A percentile compares a stretch with the other conserved stretches of the same genome.
These are phyloP conservation scores for Heteropelma amictum DNA, from an alignment of 2,888 invertebrate genomes.

Conservation along the genomic window DNA sequence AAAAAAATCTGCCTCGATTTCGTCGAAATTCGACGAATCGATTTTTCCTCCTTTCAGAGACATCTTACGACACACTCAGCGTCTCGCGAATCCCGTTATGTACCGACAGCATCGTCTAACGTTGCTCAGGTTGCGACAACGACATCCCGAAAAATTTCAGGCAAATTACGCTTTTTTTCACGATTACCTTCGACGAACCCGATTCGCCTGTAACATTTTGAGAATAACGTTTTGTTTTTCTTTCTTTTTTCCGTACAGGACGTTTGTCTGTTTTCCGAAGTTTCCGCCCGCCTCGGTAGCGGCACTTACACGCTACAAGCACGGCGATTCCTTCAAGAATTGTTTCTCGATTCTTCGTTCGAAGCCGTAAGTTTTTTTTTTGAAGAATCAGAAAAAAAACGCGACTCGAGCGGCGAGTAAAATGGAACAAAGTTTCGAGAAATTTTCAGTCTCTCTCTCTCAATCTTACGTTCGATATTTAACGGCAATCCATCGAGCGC, in stretches of 20 bases:
- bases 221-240: too few relatives aligned
- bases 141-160: constrained; percentile 84
- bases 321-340: constrained; percentile 93
- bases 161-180: constrained; percentile 57
- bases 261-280: constrained; percentile 95
- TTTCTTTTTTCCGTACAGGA: constrained; percentile 80
- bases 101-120: constrained; percentile 90
- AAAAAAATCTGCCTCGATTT: background rate
- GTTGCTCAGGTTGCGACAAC: constrained; percentile 87
- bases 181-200: background rate
- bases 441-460: too few relatives aligned
- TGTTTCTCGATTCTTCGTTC: constrained; percentile 92
- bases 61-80: constrained; percentile 85
- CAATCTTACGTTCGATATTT: too few relatives aligned
- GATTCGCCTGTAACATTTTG: too few relatives aligned
- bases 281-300: constrained; percentile 87
- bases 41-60: constrained; percentile 69
- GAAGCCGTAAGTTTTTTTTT: constrained; percentile 78
- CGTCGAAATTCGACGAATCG: too few relatives aligned
- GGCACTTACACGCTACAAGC: constrained; percentile 91
- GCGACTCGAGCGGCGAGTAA: too few relatives aligned
- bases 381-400: background rate
- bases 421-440: too few relatives aligned
- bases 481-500: too few relatives aligned
- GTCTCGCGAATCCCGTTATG: constrained; percentile 88